Evolutionary conservation across 2,888 invertebrate genomes (phyloP).

Genomic region (Scelioninae gen. 1): DNA sequence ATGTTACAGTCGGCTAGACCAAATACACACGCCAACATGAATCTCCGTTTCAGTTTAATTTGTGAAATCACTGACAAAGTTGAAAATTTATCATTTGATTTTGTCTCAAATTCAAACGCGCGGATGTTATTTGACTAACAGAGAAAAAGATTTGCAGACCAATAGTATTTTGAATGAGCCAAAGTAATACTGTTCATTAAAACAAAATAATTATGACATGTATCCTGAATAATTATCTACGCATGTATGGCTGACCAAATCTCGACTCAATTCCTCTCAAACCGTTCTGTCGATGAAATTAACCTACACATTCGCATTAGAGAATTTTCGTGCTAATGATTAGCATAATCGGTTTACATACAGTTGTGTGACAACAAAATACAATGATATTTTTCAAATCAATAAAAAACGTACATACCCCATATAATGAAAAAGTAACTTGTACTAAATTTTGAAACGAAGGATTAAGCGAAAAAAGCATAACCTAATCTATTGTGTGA

Average conservation of each 20-base stretch:
- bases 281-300: slow-evolving; percentile 49
- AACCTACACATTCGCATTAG: slow-evolving; percentile 21
- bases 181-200: slow-evolving; percentile 11
- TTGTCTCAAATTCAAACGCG: too few species aligned
- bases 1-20: not conserved
- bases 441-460: too few species aligned
- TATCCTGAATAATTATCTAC: slow-evolving; percentile 52
- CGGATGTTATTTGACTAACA: slow-evolving; percentile 33
- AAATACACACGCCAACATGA: not conserved
- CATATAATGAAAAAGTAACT: too few species aligned
- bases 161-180: slow-evolving; percentile 32
- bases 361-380: slow-evolving; percentile 11
- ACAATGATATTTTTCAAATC: too few species aligned
- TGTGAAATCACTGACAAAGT: not conserved
- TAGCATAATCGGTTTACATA: slow-evolving; percentile 28
- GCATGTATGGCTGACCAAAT: slow-evolving; percentile 71
- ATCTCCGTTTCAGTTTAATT: slow-evolving; percentile 18
- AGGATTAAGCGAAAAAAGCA: too few species aligned
- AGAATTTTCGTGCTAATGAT: slow-evolving; percentile 37
- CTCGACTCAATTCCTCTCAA: slow-evolving; percentile 66
- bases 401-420: too few species aligned
- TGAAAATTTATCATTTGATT: too few species aligned
- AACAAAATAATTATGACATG: slow-evolving; percentile 49
- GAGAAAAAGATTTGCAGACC: slow-evolving; percentile 32
- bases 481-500: too few species aligned